A percentile compares a stretch with the other conserved stretches of the same genome.
Conservation (phyloP, 53 echinoderm and acorn worm species). For the Arbacia lixula region DNA sequence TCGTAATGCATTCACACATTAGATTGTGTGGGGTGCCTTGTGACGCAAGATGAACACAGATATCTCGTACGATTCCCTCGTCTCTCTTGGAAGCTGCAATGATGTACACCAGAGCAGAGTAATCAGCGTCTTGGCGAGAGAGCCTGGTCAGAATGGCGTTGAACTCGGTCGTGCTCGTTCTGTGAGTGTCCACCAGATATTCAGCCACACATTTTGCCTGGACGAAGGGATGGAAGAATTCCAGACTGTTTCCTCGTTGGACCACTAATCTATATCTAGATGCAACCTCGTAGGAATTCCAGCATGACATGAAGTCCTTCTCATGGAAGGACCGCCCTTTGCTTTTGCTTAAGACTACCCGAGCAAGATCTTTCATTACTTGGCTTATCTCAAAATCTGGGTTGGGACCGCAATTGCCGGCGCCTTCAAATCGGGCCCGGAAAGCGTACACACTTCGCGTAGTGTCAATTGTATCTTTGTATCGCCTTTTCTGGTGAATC, state of each 20-base stretch:
- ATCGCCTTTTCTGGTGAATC: neutral
- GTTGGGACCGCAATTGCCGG: neutral
- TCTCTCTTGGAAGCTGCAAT: neutral
- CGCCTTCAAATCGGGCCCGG: neutral
- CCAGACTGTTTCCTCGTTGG: neutral
- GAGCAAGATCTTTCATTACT: neutral
- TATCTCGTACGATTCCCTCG: neutral
- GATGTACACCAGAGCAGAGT: neutral
- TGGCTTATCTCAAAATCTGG: neutral
- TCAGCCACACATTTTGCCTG: slow-evolving; percentile 3
- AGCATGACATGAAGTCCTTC: neutral
- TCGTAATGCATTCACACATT: neutral
- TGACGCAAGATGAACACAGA: neutral
- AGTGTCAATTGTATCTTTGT: neutral
- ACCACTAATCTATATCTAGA: neutral
- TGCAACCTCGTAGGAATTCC: neutral
- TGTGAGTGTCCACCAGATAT: neutral
- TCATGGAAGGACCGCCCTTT: neutral
- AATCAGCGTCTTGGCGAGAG: neutral
- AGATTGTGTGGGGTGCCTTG: neutral
- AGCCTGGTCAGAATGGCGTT: neutral
- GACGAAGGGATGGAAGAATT: slow-evolving; percentile 4
- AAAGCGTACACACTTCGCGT: neutral
- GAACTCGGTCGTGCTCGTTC: neutral
- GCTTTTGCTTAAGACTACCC: neutral